A percentile compares a stretch with the other conserved stretches of the same genome.
Conservation (phyloP, 2,113 vertebrate genomes). For the Paedocypris sp. region DNA sequence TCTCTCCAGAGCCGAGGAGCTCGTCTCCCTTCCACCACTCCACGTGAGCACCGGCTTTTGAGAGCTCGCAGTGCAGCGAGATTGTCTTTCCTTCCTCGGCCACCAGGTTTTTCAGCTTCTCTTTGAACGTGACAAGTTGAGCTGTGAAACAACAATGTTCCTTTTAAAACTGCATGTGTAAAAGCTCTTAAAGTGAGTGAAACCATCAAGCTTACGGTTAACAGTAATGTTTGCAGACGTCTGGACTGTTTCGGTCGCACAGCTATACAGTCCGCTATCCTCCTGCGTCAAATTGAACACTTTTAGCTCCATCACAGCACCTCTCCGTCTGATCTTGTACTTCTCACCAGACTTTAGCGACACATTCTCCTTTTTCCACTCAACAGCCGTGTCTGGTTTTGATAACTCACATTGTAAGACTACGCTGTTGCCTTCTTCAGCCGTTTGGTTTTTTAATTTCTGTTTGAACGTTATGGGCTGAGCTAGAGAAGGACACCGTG, state of each 20-base stretch:
- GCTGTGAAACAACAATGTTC: constrained; percentile 46
- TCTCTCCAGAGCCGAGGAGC: constrained; percentile 59
- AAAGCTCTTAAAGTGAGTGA: not conserved
- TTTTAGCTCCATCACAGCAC: constrained; percentile 62
- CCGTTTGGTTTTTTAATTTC: constrained; percentile 69
- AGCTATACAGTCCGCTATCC: constrained; percentile 65
- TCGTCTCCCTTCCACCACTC: constrained; percentile 72
- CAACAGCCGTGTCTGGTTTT: constrained; percentile 50
- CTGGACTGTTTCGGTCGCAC: constrained; percentile 47
- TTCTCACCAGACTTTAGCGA: constrained; percentile 64
- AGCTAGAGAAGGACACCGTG: constrained; percentile 49
- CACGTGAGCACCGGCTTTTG: constrained; percentile 53
- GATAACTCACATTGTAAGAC: constrained; percentile 71
- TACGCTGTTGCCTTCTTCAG: constrained; percentile 66
- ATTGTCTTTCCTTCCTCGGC: constrained; percentile 68
- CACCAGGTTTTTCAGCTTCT: constrained; percentile 67
- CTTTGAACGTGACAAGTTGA: constrained; percentile 66
- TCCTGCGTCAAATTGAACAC: constrained; percentile 56
- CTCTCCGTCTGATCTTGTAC: constrained; percentile 61
- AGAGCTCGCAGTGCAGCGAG: constrained; percentile 71
- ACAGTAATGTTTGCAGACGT: constrained; percentile 56
- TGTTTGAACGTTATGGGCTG: constrained; percentile 63
- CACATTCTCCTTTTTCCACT: constrained; percentile 58
- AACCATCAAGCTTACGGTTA: constrained; percentile 52
- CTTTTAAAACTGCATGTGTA: too few relatives aligned